These are phyloP conservation scores for Portevinia maculata DNA, from an alignment of 2,888 invertebrate species.

Conservation along the genomic window DNA sequence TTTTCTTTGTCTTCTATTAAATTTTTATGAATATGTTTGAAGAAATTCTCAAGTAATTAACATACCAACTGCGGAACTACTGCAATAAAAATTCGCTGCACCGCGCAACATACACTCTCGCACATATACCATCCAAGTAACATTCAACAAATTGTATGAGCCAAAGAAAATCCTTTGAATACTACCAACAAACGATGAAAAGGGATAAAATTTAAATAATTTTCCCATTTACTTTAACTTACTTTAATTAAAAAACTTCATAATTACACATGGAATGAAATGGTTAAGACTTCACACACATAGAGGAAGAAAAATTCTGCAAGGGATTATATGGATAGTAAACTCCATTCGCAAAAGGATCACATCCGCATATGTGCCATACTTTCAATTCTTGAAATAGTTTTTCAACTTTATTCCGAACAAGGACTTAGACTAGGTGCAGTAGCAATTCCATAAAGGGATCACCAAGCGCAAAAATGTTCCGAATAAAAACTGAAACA, in stretches of 20 bases:
- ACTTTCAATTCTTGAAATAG: slow-evolving; percentile 59
- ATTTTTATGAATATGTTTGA: slow-evolving; percentile 67
- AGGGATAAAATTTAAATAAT: slow-evolving; percentile 59
- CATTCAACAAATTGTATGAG: slow-evolving; percentile 68
- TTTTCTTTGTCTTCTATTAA: slow-evolving; percentile 33
- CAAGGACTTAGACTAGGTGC: slow-evolving; percentile 23
- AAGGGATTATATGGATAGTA: slow-evolving; percentile 6
- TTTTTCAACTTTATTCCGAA: slow-evolving; percentile 40
- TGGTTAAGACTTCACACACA: slow-evolving; percentile 14
- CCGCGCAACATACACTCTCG: not conserved
- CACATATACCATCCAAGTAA: not conserved
- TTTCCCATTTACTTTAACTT: slow-evolving; percentile 66
- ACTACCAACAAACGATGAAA: slow-evolving; percentile 36
- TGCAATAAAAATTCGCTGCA: slow-evolving; percentile 53
- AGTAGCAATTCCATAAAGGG: slow-evolving; percentile 30
- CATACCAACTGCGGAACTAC: slow-evolving; percentile 70
- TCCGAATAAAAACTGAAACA: slow-evolving; percentile 59
- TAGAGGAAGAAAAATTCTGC: not conserved
- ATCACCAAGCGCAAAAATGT: slow-evolving; percentile 30
- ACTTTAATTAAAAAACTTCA: slow-evolving; percentile 74
- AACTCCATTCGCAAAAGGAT: slow-evolving; percentile 10
- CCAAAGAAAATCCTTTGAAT: slow-evolving; percentile 67
- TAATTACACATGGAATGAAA: slow-evolving; percentile 60
- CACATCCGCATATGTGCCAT: slow-evolving; percentile 51
- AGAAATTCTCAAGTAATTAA: slow-evolving; percentile 67